These are phyloP conservation scores for Cryptops parisi DNA, from an alignment of 2,888 invertebrate genomes.

Conservation along the genomic window DNA sequence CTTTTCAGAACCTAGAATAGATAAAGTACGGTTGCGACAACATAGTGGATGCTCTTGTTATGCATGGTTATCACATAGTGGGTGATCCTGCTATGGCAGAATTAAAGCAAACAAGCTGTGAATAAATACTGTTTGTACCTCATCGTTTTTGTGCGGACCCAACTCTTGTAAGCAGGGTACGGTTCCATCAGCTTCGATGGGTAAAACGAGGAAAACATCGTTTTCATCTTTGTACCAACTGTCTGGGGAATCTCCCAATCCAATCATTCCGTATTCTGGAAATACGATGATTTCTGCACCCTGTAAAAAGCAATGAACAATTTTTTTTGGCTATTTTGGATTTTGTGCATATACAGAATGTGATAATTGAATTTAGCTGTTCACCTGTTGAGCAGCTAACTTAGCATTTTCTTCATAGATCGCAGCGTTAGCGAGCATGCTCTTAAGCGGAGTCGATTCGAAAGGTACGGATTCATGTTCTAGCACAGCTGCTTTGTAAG, in stretches of 20 bases:
- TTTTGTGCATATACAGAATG: not conserved
- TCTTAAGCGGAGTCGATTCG: not conserved
- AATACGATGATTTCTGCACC: not conserved
- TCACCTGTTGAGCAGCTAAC: not conserved
- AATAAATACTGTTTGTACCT: too few relatives aligned
- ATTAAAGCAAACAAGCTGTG: too few relatives aligned
- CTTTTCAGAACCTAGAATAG: not conserved
- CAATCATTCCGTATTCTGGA: constrained; percentile 1
- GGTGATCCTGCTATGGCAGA: too few relatives aligned
- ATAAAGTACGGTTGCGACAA: too few relatives aligned
- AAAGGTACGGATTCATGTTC: not conserved
- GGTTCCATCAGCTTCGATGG: too few relatives aligned
- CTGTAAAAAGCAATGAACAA: too few relatives aligned
- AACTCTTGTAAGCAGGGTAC: too few relatives aligned
- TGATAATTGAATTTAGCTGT: not conserved
- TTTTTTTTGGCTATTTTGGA: too few relatives aligned
- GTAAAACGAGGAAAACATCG: not conserved
- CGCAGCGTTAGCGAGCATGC: not conserved
- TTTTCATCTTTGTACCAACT: not conserved
- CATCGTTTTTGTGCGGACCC: too few relatives aligned
- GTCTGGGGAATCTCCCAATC: not conserved
- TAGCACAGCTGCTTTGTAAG: not conserved
- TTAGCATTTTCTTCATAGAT: not conserved
- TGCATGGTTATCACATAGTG: too few relatives aligned
- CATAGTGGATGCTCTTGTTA: too few relatives aligned